Percentiles rank a stretch among this genome's conserved stretches.
phyloP scores from a whole-genome alignment of 2,797 vertebrate species.

The Leptoclinus maculatus region DNA sequence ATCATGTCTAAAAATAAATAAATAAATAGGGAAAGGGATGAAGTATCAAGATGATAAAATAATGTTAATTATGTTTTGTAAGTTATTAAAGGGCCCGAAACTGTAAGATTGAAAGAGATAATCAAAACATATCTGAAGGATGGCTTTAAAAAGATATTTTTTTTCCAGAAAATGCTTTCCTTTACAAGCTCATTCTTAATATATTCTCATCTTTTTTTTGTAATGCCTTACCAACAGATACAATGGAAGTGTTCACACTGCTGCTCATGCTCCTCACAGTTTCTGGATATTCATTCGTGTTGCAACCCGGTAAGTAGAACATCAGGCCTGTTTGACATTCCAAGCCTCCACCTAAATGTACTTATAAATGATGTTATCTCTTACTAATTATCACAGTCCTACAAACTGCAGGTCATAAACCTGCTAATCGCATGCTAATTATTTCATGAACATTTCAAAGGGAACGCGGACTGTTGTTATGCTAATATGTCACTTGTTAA shows the following conservation, averaged over 20 bases:
- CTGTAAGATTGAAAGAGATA: background rate
- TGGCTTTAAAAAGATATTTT: too few relatives aligned
- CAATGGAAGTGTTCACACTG: slow-evolving; percentile 71
- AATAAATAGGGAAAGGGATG: background rate
- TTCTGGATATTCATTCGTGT: slow-evolving; percentile 52
- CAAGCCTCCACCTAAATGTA: background rate
- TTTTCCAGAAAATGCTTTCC: background rate
- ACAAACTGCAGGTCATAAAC: slow-evolving; percentile 9
- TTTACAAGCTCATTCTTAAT: background rate
- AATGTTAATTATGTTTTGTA: background rate
- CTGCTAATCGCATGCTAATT: slow-evolving; percentile 14
- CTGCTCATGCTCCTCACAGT: slow-evolving; percentile 61
- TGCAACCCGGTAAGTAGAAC: slow-evolving; percentile 76
- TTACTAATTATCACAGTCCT: background rate
- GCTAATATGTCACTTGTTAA: background rate
- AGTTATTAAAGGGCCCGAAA: background rate
- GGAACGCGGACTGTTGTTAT: background rate
- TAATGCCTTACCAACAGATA: slow-evolving; percentile 41
- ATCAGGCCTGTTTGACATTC: background rate
- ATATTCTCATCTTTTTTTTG: background rate
- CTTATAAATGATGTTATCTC: background rate
- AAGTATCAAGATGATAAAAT: background rate
- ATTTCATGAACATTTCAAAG: slow-evolving; percentile 17
- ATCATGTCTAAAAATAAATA: too few relatives aligned
- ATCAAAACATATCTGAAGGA: background rate